Percentiles rank a stretch among this genome's conserved stretches.
phyloP scores from a whole-genome alignment of 2,797 vertebrate genomes.

The Limosa lapponica region DNA sequence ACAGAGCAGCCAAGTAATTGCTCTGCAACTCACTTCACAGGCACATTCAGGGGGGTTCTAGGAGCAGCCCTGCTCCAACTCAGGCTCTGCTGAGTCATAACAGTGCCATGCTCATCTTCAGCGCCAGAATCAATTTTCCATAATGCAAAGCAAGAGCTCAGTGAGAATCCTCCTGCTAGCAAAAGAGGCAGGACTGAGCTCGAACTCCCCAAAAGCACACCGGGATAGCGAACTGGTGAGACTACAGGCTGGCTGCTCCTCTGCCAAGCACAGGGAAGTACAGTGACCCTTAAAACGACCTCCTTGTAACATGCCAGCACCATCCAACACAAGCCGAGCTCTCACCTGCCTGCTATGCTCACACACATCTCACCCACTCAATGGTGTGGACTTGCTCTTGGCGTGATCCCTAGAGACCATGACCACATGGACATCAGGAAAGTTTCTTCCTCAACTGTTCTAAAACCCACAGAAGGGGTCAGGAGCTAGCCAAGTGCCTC shows the following conservation, averaged over 20 bases:
- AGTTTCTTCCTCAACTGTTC: not conserved
- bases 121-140: slow-evolving; percentile 33
- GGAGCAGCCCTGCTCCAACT: slow-evolving; percentile 24
- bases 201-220: not conserved
- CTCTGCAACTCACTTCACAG: slow-evolving; percentile 17
- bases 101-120: not conserved
- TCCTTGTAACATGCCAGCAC: not conserved
- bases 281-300: not conserved
- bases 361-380: not conserved
- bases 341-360: not conserved
- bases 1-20: not conserved
- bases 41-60: slow-evolving; percentile 12
- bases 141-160: slow-evolving; percentile 22
- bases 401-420: not conserved
- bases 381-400: not conserved
- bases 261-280: not conserved
- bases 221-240: not conserved
- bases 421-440: not conserved
- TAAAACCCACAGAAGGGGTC: not conserved
- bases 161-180: not conserved
- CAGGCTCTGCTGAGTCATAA: slow-evolving; percentile 52
- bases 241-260: not conserved
- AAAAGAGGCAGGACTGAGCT: not conserved
- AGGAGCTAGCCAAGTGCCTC: not conserved
- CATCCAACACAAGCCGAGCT: not conserved